Conservation (phyloP, 1,140 invertebrate genomes). For the Papilio polyxenes region DNA sequence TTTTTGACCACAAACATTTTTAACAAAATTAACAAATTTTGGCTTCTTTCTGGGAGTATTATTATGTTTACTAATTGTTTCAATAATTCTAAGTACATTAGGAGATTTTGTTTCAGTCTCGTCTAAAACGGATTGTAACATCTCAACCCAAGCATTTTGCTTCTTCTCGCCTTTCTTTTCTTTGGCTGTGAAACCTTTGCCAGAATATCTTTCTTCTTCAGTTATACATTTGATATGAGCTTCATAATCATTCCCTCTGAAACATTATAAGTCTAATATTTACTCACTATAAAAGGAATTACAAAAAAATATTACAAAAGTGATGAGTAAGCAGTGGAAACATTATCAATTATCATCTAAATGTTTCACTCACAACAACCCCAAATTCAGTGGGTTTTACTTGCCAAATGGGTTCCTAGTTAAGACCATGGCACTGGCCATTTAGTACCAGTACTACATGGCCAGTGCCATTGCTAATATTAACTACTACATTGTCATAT, state of each 20-base stretch:
- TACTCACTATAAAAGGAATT: conserved; percentile 28
- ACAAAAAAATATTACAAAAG: not conserved
- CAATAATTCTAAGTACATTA: conserved; percentile 84
- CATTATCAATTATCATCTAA: not conserved
- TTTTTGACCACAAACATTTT: conserved; percentile 82
- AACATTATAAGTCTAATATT: conserved; percentile 59
- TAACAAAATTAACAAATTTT: conserved; percentile 92
- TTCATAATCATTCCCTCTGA: conserved; percentile 89
- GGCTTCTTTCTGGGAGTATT: conserved; percentile 96
- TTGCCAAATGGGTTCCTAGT: no score
- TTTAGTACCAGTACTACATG: no score
- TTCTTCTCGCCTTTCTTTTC: conserved; percentile 94
- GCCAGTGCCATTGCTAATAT: no score
- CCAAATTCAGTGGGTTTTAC: no score
- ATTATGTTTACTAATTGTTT: conserved; percentile 86
- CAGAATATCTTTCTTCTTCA: conserved; percentile 95
- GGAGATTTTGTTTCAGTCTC: conserved; percentile 81
- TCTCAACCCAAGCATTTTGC: conserved; percentile 93
- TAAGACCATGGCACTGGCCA: no score
- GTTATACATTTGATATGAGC: conserved; percentile 94
- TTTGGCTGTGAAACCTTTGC: conserved; percentile 89
- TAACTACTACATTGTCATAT: no score
- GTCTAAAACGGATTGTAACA: conserved; percentile 88
- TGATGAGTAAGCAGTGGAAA: no score
- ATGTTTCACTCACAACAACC: conserved; percentile 58